phyloP scores from a whole-genome alignment of 2,113 vertebrate genomes.

The Ursus arctos region DNA sequence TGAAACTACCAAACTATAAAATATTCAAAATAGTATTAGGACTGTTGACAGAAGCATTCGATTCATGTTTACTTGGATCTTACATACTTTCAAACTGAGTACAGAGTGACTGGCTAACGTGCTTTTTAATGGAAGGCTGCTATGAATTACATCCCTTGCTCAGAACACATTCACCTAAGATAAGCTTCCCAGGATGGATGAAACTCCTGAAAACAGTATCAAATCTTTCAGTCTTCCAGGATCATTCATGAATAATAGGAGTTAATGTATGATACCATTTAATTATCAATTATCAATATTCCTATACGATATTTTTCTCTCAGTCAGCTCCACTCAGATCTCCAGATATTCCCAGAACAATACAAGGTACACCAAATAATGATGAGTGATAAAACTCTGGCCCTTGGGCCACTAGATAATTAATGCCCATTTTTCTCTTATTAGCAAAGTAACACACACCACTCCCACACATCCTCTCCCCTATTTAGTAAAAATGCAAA shows the following conservation, averaged over 20 bases:
- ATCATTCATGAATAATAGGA: neutral
- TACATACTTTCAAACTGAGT: neutral
- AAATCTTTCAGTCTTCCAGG: neutral
- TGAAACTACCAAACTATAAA: constrained; percentile 1
- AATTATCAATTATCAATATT: neutral
- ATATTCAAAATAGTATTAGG: neutral
- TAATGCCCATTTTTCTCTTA: neutral
- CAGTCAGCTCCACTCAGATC: neutral
- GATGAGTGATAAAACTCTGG: neutral
- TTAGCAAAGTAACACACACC: neutral
- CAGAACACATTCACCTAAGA: neutral
- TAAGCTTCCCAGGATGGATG: neutral
- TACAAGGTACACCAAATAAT: neutral
- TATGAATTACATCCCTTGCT: neutral
- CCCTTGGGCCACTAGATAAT: neutral
- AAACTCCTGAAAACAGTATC: neutral
- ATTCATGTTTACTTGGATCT: neutral
- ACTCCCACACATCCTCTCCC: neutral
- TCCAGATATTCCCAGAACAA: neutral
- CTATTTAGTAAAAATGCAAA: constrained; percentile 20
- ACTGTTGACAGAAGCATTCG: constrained; percentile 7
- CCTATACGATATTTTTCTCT: neutral
- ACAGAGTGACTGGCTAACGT: neutral
- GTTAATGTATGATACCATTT: neutral
- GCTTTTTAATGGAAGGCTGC: neutral